Evolutionary conservation across 2,797 vertebrate genomes (phyloP), one percentile per base, ranked within the genome.

Genomic region (Brachyrhaphis roseni): DNA sequence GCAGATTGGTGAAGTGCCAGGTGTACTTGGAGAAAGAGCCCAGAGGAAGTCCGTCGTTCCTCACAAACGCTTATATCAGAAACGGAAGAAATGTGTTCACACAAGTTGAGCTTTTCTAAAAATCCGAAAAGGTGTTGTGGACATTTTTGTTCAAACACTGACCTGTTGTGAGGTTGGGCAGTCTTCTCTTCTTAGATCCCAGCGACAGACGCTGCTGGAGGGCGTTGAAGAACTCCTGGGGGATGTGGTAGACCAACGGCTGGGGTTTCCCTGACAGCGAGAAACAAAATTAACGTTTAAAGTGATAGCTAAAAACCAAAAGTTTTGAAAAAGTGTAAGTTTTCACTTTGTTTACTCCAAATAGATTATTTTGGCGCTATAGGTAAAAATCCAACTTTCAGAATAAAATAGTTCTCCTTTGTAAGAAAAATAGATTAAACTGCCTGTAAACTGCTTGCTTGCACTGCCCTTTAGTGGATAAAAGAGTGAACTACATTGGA

Each of bases 21-120:
- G 96, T 98, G 89, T 97, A 98, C 89, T 98, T 98, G 88, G 97
- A 97, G 93, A 97, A 96, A 11, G 96, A 97, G 78, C 97, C 97
- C 83, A 96, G 90, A 10, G 97, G 96, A 76, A 97, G 94, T 16
- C 96, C 96, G 7, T 97, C 96, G 31, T 95, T 97, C 72, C 95
- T 95, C 78, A 97, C 95, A 86, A 97, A 96, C 10, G 95, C 97
- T 98, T 93, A 46, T 13, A 15, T 46, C 16, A 82, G 8, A 83
- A 2, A 75, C 5, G 47, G 1, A 78, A 4, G 76, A 2, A 66
- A 45, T 12, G 3, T 72, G 18, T 49, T 55, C n/a, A 75, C 23
- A 0, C 6, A 68, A 28, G 51, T 39, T n/a, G 28, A 5, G 5
- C n/a, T n/a, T 31, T 68, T 62, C 5, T 5, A 0, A 8, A 34